phyloP scores from a whole-genome alignment of 2,888 invertebrate species.

The Acrobasis consociella region DNA sequence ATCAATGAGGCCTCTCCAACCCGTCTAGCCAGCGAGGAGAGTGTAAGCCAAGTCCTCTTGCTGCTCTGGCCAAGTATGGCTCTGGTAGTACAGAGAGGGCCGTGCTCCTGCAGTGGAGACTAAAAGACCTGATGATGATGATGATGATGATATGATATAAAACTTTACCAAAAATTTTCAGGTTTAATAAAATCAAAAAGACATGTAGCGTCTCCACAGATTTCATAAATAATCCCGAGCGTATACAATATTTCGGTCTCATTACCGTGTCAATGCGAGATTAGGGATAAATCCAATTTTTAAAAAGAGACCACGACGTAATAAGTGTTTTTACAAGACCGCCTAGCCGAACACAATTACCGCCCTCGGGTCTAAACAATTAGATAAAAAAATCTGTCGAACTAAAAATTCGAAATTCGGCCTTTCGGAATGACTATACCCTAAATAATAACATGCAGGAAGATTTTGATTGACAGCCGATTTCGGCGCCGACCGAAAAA shows the following conservation, averaged over 20 bases:
- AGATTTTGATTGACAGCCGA: conserved; percentile 68
- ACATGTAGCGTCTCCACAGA: conserved; percentile 41
- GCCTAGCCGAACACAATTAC: conserved; percentile 63
- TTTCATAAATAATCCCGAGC: conserved; percentile 43
- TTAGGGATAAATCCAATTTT: conserved; percentile 80
- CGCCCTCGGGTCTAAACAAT: conserved; percentile 69
- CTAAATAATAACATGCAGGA: conserved; percentile 69
- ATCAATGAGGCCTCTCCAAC: too few relatives aligned
- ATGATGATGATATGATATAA: too few relatives aligned
- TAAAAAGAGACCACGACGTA: conserved; percentile 55
- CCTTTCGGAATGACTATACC: conserved; percentile 56
- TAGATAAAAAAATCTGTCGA: conserved; percentile 49
- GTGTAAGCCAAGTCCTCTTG: too few relatives aligned
- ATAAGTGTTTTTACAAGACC: conserved; percentile 66
- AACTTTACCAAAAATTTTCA: too few relatives aligned
- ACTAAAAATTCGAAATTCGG: conserved; percentile 51
- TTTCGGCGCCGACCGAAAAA: conserved; percentile 42
- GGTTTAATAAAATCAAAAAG: not conserved
- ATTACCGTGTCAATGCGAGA: conserved; percentile 82
- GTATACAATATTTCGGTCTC: conserved; percentile 75
- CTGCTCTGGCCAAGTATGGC: too few relatives aligned
- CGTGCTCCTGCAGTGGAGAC: too few relatives aligned
- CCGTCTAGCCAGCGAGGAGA: too few relatives aligned
- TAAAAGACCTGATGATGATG: too few relatives aligned
- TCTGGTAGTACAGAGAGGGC: too few relatives aligned